A percentile compares a stretch with the other conserved stretches of the same genome.
Conservation (phyloP, 2,797 vertebrate genomes). For the Clarias pachynema region DNA sequence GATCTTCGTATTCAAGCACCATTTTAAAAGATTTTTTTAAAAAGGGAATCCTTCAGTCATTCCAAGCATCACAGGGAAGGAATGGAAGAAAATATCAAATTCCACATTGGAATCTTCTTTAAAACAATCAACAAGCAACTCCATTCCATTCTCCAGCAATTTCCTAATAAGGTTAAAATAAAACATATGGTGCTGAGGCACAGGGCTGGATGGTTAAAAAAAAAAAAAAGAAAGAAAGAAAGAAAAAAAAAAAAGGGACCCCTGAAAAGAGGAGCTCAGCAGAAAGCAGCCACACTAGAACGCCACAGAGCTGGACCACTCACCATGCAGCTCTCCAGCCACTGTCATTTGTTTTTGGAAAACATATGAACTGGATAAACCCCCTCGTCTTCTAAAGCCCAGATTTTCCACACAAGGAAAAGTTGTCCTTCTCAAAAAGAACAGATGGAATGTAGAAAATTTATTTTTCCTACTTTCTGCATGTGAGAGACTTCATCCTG, state of each 20-base stretch:
- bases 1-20: neutral
- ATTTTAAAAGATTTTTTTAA: slow-evolving; percentile 19
- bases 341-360: slow-evolving; percentile 54
- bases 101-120: slow-evolving; percentile 42
- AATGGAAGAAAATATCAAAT: slow-evolving; percentile 46
- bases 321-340: slow-evolving; percentile 40
- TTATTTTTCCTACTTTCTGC: slow-evolving; percentile 9
- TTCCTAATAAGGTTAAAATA: slow-evolving; percentile 63
- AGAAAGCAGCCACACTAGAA: slow-evolving; percentile 42
- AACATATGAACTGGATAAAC: slow-evolving; percentile 37
- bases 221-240: slow-evolving; percentile 7
- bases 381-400: slow-evolving; percentile 12
- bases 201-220: slow-evolving; percentile 29
- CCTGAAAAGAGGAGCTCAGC: slow-evolving; percentile 25
- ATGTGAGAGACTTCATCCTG: neutral
- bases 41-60: slow-evolving; percentile 28
- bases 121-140: slow-evolving; percentile 29
- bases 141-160: slow-evolving; percentile 39
- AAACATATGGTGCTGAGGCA: slow-evolving; percentile 55
- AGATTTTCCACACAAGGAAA: slow-evolving; percentile 49
- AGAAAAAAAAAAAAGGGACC: slow-evolving; percentile 9
- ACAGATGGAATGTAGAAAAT: slow-evolving; percentile 29
- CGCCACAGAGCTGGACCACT: slow-evolving; percentile 41
- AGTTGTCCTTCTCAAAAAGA: slow-evolving; percentile 26
- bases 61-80: slow-evolving; percentile 22